Evolutionary conservation across 1,140 invertebrate species (phyloP), one percentile per base, ranked within the genome.

Genomic region (Halesus radiatus): DNA sequence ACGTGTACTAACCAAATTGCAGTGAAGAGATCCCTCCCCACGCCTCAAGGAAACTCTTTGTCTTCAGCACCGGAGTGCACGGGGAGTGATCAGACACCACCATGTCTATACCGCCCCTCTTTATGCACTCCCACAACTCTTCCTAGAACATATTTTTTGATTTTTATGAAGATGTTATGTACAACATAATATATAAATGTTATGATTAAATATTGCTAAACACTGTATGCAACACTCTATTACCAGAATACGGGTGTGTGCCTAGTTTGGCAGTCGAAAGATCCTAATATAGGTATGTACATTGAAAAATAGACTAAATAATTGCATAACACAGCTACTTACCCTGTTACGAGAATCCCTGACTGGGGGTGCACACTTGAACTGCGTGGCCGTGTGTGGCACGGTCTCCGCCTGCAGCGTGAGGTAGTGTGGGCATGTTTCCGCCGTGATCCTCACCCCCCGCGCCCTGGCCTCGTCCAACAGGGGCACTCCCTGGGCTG

Each of bases 351-450:
- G 80, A 18, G 85, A 84, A 73, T 90, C 89, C 53, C 94, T 87
- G 70, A 95, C 93, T 16, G 94, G 94, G 3, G 94, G 94, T 83
- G 92, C 93, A 78, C 94, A 94, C 85, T 95, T 95, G 80, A 90
- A 94, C 84, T 94, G 89, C 1, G 93, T 94, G 3, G 89, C 91
- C 3, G 89, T 90, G 50, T 90, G 86, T 13, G 92, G 92, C 23
- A 95, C 89, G 50, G 92, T 86, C 83, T 94, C 93, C 16, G 93
- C 90, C 45, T 87, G 87, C 10, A 95, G 84, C 1, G 90, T 89
- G n/a, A 95, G 86, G 85, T 95, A 95, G 85, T 95, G 94, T 76
- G 93, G 92, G 85, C 94, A 95, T 0, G 94, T 95, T 85, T 95
- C 94, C 0, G 92, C 92, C 0, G 93, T 94, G 18, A 95, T 85